A percentile compares a stretch with the other conserved stretches of the same genome.
Conservation (phyloP, 2,888 invertebrate genomes). For the Cyaniris semiargus region DNA sequence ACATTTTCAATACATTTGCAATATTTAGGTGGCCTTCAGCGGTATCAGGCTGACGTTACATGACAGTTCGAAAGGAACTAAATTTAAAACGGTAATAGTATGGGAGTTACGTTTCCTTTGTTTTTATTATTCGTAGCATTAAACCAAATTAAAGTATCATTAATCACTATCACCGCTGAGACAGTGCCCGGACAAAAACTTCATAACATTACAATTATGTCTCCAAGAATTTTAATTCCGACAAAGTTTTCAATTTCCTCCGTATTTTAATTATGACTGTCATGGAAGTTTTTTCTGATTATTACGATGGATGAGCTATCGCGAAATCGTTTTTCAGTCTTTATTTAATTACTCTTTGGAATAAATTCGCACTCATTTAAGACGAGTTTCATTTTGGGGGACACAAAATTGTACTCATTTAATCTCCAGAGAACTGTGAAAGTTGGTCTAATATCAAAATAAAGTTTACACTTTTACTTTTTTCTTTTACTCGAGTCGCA, state of each 20-base stretch:
- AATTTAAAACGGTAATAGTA: too few species aligned
- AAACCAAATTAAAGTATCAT: slow-evolving; percentile 28
- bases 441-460: neutral
- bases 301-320: neutral
- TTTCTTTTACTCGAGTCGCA: neutral
- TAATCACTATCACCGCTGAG: slow-evolving; percentile 43
- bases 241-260: slow-evolving; percentile 27
- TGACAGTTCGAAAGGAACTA: too few species aligned
- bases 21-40: too few species aligned
- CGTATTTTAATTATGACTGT: slow-evolving; percentile 28
- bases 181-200: slow-evolving; percentile 18
- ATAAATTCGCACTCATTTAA: neutral
- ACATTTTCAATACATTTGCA: too few species aligned
- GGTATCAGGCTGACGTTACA: too few species aligned
- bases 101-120: too few species aligned
- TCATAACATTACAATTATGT: slow-evolving; percentile 19
- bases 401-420: neutral
- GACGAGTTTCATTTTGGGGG: neutral
- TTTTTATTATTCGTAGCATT: too few species aligned
- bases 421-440: neutral
- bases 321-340: slow-evolving; percentile 2
- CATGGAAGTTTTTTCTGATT: slow-evolving; percentile 21
- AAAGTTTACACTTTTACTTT: neutral
- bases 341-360: neutral
- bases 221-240: slow-evolving; percentile 24